Base-by-base conservation (phyloP, 2,797 vertebrate genomes). In the Cetoscarus ocellatus region DNA sequence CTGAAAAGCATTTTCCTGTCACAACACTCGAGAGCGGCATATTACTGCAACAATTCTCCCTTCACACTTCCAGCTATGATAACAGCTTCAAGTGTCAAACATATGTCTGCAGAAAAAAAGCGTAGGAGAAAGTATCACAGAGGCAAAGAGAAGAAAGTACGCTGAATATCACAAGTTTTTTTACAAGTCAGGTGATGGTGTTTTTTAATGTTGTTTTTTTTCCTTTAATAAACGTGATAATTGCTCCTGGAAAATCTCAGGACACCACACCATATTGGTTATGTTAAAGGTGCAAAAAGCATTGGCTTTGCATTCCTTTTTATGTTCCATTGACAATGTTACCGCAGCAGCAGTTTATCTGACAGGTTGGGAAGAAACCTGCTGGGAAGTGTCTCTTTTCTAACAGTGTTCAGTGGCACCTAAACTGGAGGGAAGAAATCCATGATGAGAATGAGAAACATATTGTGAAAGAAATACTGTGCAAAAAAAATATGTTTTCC, bases 41-140 rank as follows among this genome's bases (percentile, higher is more conserved):
- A 85, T 88, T 86, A 86, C 77, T 79, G 86, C 83, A 88, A 87
- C 82, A 84, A 85, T 90, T 83, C 83, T 78, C 73, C 27, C 61
- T 92, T 92, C 92, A 92, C 92, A 93, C 91, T 89, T 89, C 75
- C 62, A 89, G 81, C 87, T 79, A 88, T 82, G 86, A 88, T 91
- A 86, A 86, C 88, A 90, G 88, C 83, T 92, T 90, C 84, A 77
- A 91, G 90, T 90, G 88, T 89, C 84, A 90, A 85, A 92, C 91
- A 90, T 93, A 92, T 91, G 90, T 90, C 84, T 84, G 83, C 84
- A 84, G 79, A 73, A 88, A 91, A 91, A 82, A 91, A 75, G 75
- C 82, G 80, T 86, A 86, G 86, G 82, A 86, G 86, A 86, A 86
- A 80, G 66, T 81, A 88, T 84, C 76, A 70, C 74, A 71, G 81